A percentile compares a stretch with the other conserved stretches of the same genome.
These are phyloP conservation scores for Tetrao urogallus DNA, from an alignment of 2,113 vertebrate species.

Conservation along the genomic window DNA sequence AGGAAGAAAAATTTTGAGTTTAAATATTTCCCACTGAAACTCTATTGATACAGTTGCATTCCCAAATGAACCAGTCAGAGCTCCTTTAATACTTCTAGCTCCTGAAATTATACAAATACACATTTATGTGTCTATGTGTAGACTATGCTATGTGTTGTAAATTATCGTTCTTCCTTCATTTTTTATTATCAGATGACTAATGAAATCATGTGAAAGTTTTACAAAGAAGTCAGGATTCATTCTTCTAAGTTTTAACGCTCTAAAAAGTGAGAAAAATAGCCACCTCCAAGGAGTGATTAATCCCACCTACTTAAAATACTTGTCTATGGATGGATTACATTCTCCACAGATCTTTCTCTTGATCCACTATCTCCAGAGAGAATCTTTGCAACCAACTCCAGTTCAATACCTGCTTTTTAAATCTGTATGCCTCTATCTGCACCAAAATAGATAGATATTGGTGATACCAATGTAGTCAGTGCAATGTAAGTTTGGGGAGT, in stretches of 20 bases:
- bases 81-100: neutral
- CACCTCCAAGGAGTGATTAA: neutral
- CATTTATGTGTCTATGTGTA: neutral
- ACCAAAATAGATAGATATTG: neutral
- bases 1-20: neutral
- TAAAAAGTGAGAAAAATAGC: constrained; percentile 4
- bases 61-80: neutral
- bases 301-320: neutral
- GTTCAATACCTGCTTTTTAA: neutral
- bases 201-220: constrained; percentile 18
- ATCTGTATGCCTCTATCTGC: neutral
- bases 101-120: neutral
- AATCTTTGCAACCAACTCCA: neutral
- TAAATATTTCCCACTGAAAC: neutral
- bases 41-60: neutral
- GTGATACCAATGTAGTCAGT: neutral
- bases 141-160: neutral
- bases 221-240: neutral
- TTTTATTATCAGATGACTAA: neutral
- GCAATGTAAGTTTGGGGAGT: neutral
- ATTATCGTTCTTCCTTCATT: neutral
- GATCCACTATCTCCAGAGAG: neutral
- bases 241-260: neutral
- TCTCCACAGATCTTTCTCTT: neutral
- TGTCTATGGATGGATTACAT: neutral